Conservation (phyloP, 2,888 invertebrate genomes). For the Odontothrips loti region DNA sequence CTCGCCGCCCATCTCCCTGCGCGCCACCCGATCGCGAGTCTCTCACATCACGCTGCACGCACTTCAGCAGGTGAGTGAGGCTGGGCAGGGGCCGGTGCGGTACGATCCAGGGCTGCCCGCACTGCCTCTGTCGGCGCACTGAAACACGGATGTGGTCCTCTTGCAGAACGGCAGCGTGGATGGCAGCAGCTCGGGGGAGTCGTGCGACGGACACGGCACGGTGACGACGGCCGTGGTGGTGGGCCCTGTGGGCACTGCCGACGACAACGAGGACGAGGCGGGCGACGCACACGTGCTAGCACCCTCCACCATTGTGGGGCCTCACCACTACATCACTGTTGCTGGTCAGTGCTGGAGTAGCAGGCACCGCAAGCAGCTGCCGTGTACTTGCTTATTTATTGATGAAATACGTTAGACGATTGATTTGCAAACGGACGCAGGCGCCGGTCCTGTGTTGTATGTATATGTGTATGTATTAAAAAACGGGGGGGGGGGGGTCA, state of each 20-base stretch:
- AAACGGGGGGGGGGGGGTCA: no score
- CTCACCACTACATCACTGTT: slow-evolving; percentile 63
- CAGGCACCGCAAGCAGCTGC: background rate
- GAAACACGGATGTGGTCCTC: no score
- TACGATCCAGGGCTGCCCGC: no score
- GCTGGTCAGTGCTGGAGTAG: slow-evolving; percentile 54
- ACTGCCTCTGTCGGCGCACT: background rate
- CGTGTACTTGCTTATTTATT: no score
- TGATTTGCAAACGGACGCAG: no score
- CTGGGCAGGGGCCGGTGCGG: no score
- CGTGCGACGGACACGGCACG: slow-evolving; percentile 31
- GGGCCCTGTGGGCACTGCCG: slow-evolving; percentile 36
- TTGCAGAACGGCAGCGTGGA: slow-evolving; percentile 34
- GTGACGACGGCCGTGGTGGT: slow-evolving; percentile 34
- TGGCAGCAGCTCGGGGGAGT: slow-evolving; percentile 32
- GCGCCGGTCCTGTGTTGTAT: background rate
- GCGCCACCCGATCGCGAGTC: background rate
- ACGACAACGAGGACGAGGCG: slow-evolving; percentile 35
- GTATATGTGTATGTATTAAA: no score
- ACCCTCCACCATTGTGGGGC: slow-evolving; percentile 33
- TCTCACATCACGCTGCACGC: background rate
- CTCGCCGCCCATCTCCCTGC: slow-evolving; percentile 3
- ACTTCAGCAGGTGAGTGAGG: background rate
- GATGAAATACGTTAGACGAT: no score
- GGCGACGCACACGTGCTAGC: slow-evolving; percentile 32